Evolutionary conservation across 2,888 invertebrate species (phyloP).

Genomic region (Carabus problematicus): DNA sequence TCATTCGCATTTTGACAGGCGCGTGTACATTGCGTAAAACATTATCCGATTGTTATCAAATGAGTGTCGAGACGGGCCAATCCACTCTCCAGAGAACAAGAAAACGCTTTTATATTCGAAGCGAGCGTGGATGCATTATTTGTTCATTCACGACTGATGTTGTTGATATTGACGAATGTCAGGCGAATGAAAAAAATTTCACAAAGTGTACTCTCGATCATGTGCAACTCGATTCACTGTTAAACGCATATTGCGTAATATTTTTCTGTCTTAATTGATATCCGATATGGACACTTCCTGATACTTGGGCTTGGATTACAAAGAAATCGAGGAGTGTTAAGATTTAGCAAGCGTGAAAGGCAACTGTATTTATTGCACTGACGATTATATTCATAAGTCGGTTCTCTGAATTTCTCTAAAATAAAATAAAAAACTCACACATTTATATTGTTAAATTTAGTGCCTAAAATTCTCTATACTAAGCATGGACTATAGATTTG

Average conservation of each 20-base stretch:
- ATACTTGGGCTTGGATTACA: not conserved
- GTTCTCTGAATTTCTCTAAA: not conserved
- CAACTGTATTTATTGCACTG: not conserved
- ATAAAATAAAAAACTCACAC: not conserved
- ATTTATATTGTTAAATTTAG: not conserved
- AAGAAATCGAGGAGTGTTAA: not conserved
- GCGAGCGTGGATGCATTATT: too few relatives aligned
- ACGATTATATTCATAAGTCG: not conserved
- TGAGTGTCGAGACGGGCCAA: too few relatives aligned
- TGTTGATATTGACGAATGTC: too few relatives aligned
- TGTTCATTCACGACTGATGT: too few relatives aligned
- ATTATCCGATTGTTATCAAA: constrained; percentile 28
- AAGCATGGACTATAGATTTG: not conserved
- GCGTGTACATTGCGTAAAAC: constrained; percentile 24
- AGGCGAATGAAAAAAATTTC: too few relatives aligned
- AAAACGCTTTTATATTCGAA: too few relatives aligned
- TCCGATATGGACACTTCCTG: not conserved
- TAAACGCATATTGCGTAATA: not conserved
- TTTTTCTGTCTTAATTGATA: not conserved
- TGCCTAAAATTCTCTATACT: not conserved
- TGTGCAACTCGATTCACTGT: not conserved
- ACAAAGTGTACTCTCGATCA: not conserved
- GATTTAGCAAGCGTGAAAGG: not conserved
- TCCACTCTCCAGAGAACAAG: too few relatives aligned
- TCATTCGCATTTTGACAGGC: constrained; percentile 26